Base-by-base conservation (phyloP, 2,797 vertebrate genomes). In the Botia kubotai region DNA sequence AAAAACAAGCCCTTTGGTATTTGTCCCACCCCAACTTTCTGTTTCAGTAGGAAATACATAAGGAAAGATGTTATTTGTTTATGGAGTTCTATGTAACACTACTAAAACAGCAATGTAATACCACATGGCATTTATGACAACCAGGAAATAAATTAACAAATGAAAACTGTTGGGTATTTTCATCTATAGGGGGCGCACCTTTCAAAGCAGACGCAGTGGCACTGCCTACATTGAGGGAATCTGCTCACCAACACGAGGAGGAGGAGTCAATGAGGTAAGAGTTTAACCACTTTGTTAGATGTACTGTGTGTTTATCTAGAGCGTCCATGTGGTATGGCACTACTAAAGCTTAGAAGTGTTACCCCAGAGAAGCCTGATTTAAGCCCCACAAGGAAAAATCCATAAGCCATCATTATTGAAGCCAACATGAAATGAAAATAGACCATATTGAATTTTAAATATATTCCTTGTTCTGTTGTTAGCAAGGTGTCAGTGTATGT, bases 141-240 rank as follows among this genome's bases (percentile, higher is more conserved):
- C 8, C n/a, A 21, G 7, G 0, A 6, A 62, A 43, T 0, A 11
- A 19, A 11, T 21, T 55, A 55, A 21, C 6, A 5, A 58, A 21
- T 10, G 12, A 21, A n/a, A 55, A 7, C 19, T 23, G 10, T 23
- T 57, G 23, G 14, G 21, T 53, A 58, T 68, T 71, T 79, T 66
- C 46, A 36, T 52, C 74, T 66, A 0, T 90, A 98, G 97, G 43
- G 97, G 97, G 73, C 95, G 93, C 82, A 98, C 96, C 0, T 99
- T 99, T 85, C 95, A 96, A 91, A 96, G 95, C 90, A 95, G 94
- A 86, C 96, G 96, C 83, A 98, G 97, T 0, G 97, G 96, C 58
- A 95, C 95, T 0, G 96, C 97, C 73, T 99, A 97, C 16, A 93
- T 97, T 10, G 96, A 96, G 63, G 97, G 97, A 16, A 95, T 99